A percentile compares a stretch with the other conserved stretches of the same genome.
phyloP scores from a whole-genome alignment of 2,113 vertebrate genomes.

The Sialia sialis region DNA sequence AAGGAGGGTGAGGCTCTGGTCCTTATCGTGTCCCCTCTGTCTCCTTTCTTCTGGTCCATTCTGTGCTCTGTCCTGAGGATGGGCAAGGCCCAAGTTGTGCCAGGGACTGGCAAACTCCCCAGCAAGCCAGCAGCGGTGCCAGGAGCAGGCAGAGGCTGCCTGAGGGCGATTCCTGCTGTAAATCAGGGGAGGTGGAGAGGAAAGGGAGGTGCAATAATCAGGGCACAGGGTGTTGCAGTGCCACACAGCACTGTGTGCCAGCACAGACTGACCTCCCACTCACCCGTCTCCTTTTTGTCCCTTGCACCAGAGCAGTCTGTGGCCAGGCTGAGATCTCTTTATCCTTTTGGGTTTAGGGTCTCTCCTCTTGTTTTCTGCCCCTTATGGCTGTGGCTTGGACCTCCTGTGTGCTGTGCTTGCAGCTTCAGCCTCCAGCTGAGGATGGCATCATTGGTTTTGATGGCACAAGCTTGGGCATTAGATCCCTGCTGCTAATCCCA shows the following conservation, averaged over 20 bases:
- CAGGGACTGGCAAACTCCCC: neutral
- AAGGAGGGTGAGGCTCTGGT: constrained; percentile 20
- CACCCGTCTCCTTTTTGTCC: neutral
- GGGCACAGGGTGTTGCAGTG: rapidly evolving
- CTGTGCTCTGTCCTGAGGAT: neutral
- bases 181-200: neutral
- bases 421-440: neutral
- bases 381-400: neutral
- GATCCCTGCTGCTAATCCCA: neutral
- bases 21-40: neutral
- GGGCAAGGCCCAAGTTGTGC: neutral
- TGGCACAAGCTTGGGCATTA: neutral
- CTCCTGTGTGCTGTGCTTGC: rapidly evolving
- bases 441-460: neutral
- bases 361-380: neutral
- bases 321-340: neutral
- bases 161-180: neutral
- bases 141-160: neutral
- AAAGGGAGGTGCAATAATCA: constrained; percentile 13
- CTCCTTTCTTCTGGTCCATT: neutral
- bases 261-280: neutral
- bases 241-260: neutral
- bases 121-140: rapidly evolving
- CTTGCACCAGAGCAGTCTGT: neutral
- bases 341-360: neutral